Conservation (phyloP, 2,113 vertebrate species). For the Sphaerodactylus townsendi region DNA sequence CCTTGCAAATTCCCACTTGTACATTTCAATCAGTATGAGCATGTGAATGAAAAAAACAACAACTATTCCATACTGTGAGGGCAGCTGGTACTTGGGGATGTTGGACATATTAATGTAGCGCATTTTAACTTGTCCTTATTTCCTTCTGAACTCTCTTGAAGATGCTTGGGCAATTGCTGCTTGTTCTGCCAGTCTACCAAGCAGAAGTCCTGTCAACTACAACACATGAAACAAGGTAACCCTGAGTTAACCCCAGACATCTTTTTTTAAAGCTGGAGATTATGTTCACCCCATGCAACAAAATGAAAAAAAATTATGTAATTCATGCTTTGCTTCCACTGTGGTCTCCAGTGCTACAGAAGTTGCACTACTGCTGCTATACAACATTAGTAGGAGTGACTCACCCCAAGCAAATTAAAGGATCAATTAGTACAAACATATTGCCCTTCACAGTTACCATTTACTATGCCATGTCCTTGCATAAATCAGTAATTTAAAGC, state of each 20-base stretch:
- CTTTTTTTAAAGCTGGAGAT: background rate
- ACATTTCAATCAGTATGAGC: too few relatives aligned
- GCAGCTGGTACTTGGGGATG: too few relatives aligned
- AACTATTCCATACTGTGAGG: too few relatives aligned
- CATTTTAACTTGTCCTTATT: background rate
- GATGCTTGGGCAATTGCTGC: background rate
- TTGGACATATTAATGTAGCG: background rate
- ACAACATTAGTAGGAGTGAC: background rate
- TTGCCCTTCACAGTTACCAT: constrained; percentile 7
- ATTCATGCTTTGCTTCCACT: background rate
- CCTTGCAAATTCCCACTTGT: too few relatives aligned
- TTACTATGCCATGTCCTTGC: background rate
- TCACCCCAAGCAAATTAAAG: constrained; percentile 4
- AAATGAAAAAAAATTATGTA: background rate
- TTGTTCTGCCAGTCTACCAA: background rate
- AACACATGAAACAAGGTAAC: background rate
- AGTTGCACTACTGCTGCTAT: background rate
- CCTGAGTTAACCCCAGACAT: too few relatives aligned
- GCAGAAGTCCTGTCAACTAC: background rate
- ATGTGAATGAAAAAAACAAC: too few relatives aligned
- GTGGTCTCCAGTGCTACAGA: background rate
- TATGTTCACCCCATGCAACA: background rate
- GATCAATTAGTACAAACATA: constrained; percentile 6
- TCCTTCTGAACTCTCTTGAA: background rate
- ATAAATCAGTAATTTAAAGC: constrained; percentile 15